Percentiles rank a stretch among this genome's conserved stretches.
phyloP scores from a whole-genome alignment of 2,113 vertebrate species.

The Salvelinus namaycush region DNA sequence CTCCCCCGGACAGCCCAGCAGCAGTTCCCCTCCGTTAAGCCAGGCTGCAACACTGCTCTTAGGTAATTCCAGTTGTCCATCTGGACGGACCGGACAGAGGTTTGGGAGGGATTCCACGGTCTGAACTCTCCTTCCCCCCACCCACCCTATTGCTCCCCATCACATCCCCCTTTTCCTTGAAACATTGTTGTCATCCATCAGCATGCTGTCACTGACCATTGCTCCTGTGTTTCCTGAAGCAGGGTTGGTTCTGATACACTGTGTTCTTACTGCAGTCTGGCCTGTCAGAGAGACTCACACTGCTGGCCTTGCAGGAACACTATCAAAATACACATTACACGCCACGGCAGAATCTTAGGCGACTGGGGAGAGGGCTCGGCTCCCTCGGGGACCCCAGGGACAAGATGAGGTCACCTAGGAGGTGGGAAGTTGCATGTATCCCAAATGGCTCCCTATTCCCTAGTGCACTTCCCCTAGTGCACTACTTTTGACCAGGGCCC shows the following conservation, averaged over 20 bases:
- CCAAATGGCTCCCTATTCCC: too few species aligned
- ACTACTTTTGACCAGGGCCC: too few species aligned
- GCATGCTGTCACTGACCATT: background rate
- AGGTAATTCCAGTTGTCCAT: constrained; percentile 52
- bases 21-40: constrained; percentile 11
- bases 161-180: background rate
- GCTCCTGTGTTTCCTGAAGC: background rate
- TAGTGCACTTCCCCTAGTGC: too few species aligned
- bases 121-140: constrained; percentile 4
- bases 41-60: constrained; percentile 28
- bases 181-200: background rate
- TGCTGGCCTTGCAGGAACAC: background rate
- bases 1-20: constrained; percentile 3
- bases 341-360: background rate
- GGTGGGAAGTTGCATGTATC: background rate
- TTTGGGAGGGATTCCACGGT: constrained; percentile 29
- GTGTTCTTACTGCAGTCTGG: background rate
- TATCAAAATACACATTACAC: background rate
- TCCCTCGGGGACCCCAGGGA: background rate
- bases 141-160: background rate
- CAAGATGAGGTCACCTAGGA: background rate
- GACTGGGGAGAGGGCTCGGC: background rate
- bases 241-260: too few species aligned
- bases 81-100: constrained; percentile 29
- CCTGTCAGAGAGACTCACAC: background rate